These are phyloP conservation scores for Menura novaehollandiae DNA, from an alignment of 2,113 vertebrate genomes.

Conservation along the genomic window DNA sequence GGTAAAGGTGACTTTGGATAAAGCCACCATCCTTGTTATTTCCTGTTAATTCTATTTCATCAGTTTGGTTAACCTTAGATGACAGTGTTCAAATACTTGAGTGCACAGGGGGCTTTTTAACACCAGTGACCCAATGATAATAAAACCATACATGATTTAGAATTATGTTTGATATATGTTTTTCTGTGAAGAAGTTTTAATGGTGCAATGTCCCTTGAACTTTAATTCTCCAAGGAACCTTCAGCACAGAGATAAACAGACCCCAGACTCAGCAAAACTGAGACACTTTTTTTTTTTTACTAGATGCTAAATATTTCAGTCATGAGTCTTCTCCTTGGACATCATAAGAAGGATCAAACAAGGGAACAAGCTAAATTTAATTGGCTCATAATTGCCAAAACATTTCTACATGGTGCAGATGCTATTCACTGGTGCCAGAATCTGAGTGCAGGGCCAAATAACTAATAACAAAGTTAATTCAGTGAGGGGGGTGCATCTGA, in stretches of 20 bases:
- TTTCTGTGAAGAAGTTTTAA: neutral
- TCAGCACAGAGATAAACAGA: neutral
- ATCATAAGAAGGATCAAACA: neutral
- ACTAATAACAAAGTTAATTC: neutral
- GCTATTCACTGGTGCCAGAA: neutral
- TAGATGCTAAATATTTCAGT: neutral
- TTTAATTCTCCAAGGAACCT: neutral
- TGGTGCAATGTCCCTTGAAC: neutral
- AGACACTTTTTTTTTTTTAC: neutral
- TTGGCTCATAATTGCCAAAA: neutral
- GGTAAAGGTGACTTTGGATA: neutral
- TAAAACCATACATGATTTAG: neutral
- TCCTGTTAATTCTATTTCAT: neutral
- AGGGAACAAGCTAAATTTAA: neutral
- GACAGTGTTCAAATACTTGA: neutral
- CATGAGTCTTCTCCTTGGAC: neutral
- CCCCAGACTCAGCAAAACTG: neutral
- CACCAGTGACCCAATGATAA: neutral
- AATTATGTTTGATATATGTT: neutral
- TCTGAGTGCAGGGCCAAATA: neutral
- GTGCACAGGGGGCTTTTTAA: accelerated
- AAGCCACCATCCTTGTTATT: neutral
- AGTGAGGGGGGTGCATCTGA: neutral
- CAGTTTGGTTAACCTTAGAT: neutral
- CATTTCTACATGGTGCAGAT: neutral